These are phyloP conservation scores for Leptodactylus fuscus DNA, from an alignment of 2,113 vertebrate genomes.

Conservation along the genomic window DNA sequence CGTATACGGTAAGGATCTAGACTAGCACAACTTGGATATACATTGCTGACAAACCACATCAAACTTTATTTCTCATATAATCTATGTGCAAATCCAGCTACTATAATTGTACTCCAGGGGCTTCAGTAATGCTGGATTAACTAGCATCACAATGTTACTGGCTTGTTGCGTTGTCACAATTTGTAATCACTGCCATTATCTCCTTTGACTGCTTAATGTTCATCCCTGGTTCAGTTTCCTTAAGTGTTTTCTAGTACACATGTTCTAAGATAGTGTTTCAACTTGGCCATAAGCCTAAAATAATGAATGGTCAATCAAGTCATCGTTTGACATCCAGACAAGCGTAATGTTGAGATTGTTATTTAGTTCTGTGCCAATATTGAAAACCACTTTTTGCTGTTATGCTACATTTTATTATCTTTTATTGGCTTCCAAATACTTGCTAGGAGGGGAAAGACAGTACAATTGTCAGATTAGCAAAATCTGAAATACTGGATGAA, in stretches of 20 bases:
- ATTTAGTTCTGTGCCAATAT: not conserved
- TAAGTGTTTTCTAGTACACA: conserved; percentile 34
- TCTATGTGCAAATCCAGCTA: conserved; percentile 35
- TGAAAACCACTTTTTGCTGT: conserved; percentile 4
- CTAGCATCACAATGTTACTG: conserved; percentile 10
- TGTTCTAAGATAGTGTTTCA: conserved; percentile 32
- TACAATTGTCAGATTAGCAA: not conserved
- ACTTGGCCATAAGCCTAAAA: conserved; percentile 31
- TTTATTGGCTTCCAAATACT: not conserved
- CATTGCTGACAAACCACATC: conserved; percentile 15
- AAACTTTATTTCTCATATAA: conserved; percentile 33
- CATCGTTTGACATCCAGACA: conserved; percentile 31
- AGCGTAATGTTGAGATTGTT: conserved; percentile 19
- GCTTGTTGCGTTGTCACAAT: conserved; percentile 30
- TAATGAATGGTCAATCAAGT: conserved; percentile 39
- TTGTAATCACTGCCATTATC: conserved; percentile 31
- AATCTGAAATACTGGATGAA: not conserved
- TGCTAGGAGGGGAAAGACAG: not conserved
- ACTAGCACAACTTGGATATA: conserved; percentile 17
- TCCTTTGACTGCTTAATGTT: conserved; percentile 17
- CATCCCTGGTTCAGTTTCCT: conserved; percentile 11
- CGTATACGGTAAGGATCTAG: not conserved
- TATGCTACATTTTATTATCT: not conserved
- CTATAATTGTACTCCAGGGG: conserved; percentile 3
- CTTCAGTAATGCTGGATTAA: conserved; percentile 3